Conservation (phyloP, 2,797 vertebrate species). For the Megaceryle alcyon region DNA sequence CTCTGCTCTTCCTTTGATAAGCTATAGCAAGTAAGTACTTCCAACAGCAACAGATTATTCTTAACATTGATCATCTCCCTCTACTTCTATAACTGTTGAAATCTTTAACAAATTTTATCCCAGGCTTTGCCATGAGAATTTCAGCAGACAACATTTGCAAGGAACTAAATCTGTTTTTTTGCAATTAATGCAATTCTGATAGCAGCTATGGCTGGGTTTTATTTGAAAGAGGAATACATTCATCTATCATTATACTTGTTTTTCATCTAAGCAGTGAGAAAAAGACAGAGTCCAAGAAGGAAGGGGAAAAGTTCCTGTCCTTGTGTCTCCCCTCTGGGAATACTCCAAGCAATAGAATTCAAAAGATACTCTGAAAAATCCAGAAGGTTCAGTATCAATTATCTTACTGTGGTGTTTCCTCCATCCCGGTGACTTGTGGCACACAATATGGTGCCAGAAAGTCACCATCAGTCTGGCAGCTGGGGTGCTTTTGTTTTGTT, state of each 20-base stretch:
- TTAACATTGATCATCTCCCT: neutral
- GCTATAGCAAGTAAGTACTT: neutral
- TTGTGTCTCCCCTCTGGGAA: neutral
- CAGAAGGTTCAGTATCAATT: constrained; percentile 55
- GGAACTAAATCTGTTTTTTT: neutral
- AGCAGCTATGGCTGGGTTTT: neutral
- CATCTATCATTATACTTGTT: neutral
- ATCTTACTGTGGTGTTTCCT: constrained; percentile 42
- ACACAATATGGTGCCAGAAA: constrained; percentile 65
- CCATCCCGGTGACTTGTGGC: constrained; percentile 27
- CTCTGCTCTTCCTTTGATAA: neutral
- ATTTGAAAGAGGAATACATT: neutral
- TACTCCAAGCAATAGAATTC: neutral
- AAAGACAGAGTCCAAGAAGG: neutral
- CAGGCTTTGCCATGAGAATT: neutral
- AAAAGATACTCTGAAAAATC: constrained; percentile 50
- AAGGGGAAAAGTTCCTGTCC: neutral
- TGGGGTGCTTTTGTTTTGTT: constrained; percentile 51
- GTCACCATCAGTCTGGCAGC: constrained; percentile 75
- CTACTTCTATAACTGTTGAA: neutral
- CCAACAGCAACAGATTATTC: neutral
- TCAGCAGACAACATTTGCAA: neutral
- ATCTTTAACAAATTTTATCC: neutral
- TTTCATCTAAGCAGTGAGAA: neutral
- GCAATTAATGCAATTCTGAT: neutral